Conservation (phyloP, 2,113 vertebrate species). For the Daboia siamensis region DNA sequence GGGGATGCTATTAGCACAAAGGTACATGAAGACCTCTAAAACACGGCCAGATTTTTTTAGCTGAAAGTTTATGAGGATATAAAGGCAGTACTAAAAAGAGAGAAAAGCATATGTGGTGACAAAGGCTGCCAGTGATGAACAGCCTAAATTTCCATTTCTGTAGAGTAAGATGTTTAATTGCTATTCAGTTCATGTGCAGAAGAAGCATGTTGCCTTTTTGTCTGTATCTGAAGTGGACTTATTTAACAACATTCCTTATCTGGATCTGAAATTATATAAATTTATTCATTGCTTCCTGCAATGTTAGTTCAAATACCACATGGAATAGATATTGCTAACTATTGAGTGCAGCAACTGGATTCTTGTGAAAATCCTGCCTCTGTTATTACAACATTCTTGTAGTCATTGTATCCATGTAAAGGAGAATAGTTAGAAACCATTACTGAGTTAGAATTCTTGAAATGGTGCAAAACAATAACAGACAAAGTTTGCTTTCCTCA, state of each 20-base stretch:
- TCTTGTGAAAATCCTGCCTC: background rate
- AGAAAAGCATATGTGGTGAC: background rate
- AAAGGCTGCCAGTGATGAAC: background rate
- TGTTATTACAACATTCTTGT: slow-evolving; percentile 6
- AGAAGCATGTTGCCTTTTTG: slow-evolving; percentile 9
- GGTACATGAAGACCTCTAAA: slow-evolving; percentile 36
- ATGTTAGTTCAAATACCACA: slow-evolving; percentile 6
- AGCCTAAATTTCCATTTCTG: background rate
- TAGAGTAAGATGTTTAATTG: background rate
- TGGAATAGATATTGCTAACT: slow-evolving; percentile 26
- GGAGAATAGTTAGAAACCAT: background rate
- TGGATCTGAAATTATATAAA: slow-evolving; percentile 33
- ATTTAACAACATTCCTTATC: slow-evolving; percentile 27
- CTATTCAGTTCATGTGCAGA: background rate
- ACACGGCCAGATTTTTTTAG: slow-evolving; percentile 16
- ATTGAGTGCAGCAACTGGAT: background rate
- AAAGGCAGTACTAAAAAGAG: background rate
- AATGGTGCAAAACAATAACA: background rate
- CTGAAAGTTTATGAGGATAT: slow-evolving; percentile 16
- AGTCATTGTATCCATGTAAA: background rate
- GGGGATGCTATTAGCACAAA: slow-evolving; percentile 40
- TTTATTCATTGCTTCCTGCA: slow-evolving; percentile 25
- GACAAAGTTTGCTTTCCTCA: background rate
- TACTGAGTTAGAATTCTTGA: background rate
- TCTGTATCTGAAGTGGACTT: slow-evolving; percentile 27